phyloP scores from a whole-genome alignment of 2,113 vertebrate species.

The Gymnogyps californianus region DNA sequence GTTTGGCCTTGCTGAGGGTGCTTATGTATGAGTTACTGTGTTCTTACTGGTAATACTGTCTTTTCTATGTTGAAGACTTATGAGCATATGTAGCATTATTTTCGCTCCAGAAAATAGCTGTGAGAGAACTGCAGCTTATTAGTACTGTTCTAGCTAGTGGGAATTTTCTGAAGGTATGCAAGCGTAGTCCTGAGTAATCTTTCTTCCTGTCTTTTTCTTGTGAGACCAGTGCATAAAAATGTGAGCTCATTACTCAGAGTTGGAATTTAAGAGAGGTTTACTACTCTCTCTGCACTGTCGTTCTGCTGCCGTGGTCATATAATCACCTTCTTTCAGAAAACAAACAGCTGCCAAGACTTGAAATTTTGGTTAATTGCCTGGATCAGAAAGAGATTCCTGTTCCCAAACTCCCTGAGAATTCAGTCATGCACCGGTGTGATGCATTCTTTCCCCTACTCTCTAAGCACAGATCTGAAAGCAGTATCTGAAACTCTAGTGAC shows the following conservation, averaged over 20 bases:
- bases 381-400: background rate
- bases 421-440: background rate
- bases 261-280: background rate
- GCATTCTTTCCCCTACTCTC: background rate
- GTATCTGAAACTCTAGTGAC: background rate
- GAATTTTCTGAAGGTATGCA: background rate
- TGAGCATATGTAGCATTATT: background rate
- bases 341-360: slow-evolving; percentile 14
- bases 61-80: background rate
- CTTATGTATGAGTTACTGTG: background rate
- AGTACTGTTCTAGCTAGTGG: background rate
- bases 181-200: background rate
- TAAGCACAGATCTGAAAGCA: background rate
- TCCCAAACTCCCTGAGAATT: background rate
- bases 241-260: background rate
- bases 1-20: background rate
- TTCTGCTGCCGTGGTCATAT: background rate
- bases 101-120: background rate
- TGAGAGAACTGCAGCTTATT: background rate
- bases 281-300: background rate
- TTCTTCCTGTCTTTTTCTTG: background rate
- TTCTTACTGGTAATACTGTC: background rate
- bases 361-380: slow-evolving; percentile 5
- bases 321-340: slow-evolving; percentile 17
- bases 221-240: background rate